Conservation (phyloP, 2,113 vertebrate genomes). For the Ceyx margarethae region DNA sequence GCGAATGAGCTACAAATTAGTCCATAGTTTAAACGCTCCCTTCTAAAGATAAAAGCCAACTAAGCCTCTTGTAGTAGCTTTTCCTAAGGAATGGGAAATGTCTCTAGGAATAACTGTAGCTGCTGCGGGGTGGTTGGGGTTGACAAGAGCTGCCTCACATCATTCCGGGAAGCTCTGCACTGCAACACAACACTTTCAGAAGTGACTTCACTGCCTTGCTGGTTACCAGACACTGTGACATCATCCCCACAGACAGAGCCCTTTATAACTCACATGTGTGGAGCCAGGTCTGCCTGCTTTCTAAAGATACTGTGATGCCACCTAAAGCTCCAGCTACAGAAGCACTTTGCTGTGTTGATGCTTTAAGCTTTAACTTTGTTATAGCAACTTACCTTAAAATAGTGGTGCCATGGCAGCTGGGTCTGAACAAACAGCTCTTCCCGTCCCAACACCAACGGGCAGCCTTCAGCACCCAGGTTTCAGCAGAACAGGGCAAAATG, state of each 20-base stretch:
- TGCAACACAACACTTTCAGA: background rate
- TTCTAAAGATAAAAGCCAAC: constrained; percentile 50
- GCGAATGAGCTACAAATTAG: constrained; percentile 48
- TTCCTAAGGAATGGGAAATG: constrained; percentile 41
- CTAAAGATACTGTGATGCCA: background rate
- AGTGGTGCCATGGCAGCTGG: background rate
- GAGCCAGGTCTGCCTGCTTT: background rate
- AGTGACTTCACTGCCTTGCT: background rate
- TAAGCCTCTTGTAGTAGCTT: constrained; percentile 28
- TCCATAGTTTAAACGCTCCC: constrained; percentile 34
- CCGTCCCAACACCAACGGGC: background rate
- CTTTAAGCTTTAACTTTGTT: background rate
- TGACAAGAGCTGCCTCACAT: constrained; percentile 3
- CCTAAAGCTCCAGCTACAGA: background rate
- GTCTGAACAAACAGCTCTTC: background rate
- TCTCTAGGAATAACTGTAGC: constrained; percentile 29
- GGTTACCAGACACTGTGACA: background rate
- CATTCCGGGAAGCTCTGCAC: background rate
- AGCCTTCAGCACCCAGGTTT: background rate
- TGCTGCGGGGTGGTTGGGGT: background rate
- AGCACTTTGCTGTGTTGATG: background rate
- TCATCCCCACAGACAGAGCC: background rate
- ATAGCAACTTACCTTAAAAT: background rate
- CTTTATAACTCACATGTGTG: background rate
- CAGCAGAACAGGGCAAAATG: background rate